A percentile compares a stretch with the other conserved stretches of the same genome.
phyloP scores from a whole-genome alignment of 2,888 invertebrate genomes.

The Rhagonycha lutea region DNA sequence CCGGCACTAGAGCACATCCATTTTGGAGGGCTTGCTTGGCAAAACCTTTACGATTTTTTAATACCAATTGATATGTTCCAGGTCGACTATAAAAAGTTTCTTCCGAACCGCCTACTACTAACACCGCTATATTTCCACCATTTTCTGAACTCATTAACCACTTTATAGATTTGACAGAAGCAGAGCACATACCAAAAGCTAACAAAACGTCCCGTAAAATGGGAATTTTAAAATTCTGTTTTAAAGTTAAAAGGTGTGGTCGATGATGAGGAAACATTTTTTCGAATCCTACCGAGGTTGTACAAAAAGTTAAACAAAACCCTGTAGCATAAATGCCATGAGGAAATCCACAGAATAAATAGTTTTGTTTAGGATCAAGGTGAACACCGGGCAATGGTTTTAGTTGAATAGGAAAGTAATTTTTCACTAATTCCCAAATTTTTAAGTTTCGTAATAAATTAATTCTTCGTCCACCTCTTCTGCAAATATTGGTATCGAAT shows the following conservation, averaged over 20 bases:
- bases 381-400: conserved; percentile 85
- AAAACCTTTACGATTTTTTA: conserved; percentile 73
- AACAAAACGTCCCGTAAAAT: conserved; percentile 71
- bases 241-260: conserved; percentile 61
- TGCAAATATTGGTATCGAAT: conserved; percentile 63
- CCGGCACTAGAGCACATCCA: conserved; percentile 83
- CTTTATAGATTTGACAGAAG: conserved; percentile 69
- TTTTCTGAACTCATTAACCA: conserved; percentile 60
- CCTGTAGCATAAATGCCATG: conserved; percentile 85
- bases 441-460: conserved; percentile 62
- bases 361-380: conserved; percentile 78
- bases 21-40: conserved; percentile 44
- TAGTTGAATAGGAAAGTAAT: conserved; percentile 85
- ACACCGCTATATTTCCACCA: conserved; percentile 66
- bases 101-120: conserved; percentile 88
- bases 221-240: conserved; percentile 73
- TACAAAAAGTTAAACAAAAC: conserved; percentile 77
- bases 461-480: conserved; percentile 58
- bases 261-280: conserved; percentile 58
- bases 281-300: conserved; percentile 61
- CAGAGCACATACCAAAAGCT: conserved; percentile 59
- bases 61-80: conserved; percentile 70
- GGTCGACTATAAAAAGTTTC: conserved; percentile 86
- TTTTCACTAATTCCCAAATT: conserved; percentile 74
- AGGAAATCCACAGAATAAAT: conserved; percentile 86